phyloP scores from a whole-genome alignment of 2,113 vertebrate species.

The Poecilia latipinna region DNA sequence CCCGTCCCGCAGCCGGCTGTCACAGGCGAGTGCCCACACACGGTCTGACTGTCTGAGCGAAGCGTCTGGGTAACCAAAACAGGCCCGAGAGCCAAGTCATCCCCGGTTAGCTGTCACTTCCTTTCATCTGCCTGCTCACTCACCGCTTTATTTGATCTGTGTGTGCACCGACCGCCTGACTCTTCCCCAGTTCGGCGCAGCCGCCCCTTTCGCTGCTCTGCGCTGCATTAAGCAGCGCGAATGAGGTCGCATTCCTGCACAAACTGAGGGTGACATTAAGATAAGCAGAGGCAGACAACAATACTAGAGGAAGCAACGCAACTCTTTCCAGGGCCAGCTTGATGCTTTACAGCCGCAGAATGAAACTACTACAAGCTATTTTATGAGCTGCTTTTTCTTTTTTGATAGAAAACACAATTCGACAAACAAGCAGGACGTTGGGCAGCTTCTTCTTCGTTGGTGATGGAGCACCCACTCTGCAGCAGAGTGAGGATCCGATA shows the following conservation, averaged over 20 bases:
- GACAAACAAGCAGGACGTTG: too few species aligned
- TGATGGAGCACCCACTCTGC: not conserved
- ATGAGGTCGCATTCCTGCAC: not conserved
- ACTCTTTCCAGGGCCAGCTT: too few species aligned
- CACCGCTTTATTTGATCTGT: conserved; percentile 12
- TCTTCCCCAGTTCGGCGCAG: too few species aligned
- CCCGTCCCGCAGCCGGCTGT: conserved; percentile 51
- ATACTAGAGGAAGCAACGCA: not conserved
- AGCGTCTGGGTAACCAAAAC: conserved; percentile 49
- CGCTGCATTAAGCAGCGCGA: not conserved
- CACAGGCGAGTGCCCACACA: conserved; percentile 7
- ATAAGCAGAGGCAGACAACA: not conserved
- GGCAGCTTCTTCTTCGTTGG: not conserved
- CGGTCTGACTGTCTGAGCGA: conserved; percentile 62
- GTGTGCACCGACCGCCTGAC: not conserved
- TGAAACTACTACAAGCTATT: not conserved
- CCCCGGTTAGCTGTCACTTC: conserved; percentile 49
- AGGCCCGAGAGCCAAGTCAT: conserved; percentile 60
- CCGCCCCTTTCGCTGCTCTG: not conserved
- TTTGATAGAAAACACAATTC: too few species aligned
- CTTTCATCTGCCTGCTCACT: conserved; percentile 9
- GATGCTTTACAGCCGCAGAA: too few species aligned
- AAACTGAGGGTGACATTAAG: not conserved
- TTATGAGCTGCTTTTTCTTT: not conserved
- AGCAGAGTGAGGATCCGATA: not conserved